Percentiles rank a stretch among this genome's conserved stretches.
Conservation (phyloP, 2,888 invertebrate species). For the Drosophila greeni region DNA sequence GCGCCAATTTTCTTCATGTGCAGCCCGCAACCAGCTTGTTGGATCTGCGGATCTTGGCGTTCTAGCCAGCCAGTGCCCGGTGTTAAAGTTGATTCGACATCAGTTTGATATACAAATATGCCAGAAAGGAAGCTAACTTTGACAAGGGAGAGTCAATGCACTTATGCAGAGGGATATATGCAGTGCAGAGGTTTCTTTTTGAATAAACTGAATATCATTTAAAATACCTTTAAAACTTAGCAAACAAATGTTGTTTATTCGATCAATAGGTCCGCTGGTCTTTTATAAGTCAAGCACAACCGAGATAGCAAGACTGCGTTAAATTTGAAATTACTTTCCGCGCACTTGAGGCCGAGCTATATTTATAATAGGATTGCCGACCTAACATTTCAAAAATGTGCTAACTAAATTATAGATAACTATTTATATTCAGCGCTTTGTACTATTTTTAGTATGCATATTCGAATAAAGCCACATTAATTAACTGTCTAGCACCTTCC, state of each 20-base stretch:
- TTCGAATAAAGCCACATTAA: conserved; percentile 18
- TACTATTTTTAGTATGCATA: conserved; percentile 36
- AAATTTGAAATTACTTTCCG: not conserved
- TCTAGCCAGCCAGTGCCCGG: not conserved
- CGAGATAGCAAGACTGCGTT: not conserved
- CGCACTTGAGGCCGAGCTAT: conserved; percentile 16
- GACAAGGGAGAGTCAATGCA: not conserved
- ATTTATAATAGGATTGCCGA: conserved; percentile 7
- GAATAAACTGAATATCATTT: not conserved
- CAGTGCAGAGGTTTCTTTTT: no score
- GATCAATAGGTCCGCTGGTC: not conserved
- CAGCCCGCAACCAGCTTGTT: conserved; percentile 10
- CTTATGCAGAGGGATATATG: not conserved
- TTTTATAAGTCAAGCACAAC: not conserved
- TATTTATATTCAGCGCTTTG: conserved; percentile 19
- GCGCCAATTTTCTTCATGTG: conserved; percentile 56
- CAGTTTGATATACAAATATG: not conserved
- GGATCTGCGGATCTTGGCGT: conserved; percentile 3
- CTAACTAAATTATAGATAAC: conserved; percentile 27
- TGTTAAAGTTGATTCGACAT: conserved; percentile 4
- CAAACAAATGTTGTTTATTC: not conserved
- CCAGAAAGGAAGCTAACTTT: not conserved
- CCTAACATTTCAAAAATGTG: conserved; percentile 25
- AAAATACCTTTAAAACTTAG: not conserved
- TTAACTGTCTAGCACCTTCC: conserved; percentile 47